Evolutionary conservation across 2,797 vertebrate species (phyloP).

Genomic region (Clarias platycephalus): DNA sequence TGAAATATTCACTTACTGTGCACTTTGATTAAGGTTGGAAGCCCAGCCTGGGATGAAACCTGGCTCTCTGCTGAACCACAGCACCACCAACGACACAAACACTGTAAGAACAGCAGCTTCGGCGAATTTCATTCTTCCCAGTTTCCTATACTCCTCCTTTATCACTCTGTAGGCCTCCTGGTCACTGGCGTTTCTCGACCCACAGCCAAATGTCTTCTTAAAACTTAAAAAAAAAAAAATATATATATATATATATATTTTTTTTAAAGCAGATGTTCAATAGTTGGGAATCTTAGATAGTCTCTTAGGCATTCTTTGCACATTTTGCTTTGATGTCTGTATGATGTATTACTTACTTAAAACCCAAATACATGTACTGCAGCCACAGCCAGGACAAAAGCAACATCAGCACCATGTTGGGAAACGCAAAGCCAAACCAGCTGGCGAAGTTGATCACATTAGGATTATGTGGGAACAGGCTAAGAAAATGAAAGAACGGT

Average conservation of each 20-base stretch:
- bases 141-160: constrained; percentile 72
- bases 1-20: constrained; percentile 71
- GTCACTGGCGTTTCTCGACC: constrained; percentile 61
- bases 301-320: not conserved
- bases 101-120: constrained; percentile 77
- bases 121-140: constrained; percentile 83
- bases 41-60: constrained; percentile 93
- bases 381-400: constrained; percentile 85
- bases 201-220: constrained; percentile 83
- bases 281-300: not conserved
- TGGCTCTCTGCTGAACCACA: constrained; percentile 94
- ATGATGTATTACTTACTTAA: constrained; percentile 78
- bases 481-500: constrained; percentile 56
- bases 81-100: constrained; percentile 79
- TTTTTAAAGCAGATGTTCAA: not conserved
- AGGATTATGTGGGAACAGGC: constrained; percentile 74
- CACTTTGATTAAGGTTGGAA: constrained; percentile 68
- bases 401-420: constrained; percentile 82
- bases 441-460: constrained; percentile 89
- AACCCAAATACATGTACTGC: constrained; percentile 83
- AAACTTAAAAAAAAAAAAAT: constrained; percentile 71
- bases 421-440: constrained; percentile 92
- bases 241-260: no score
- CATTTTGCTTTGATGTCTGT: no score
- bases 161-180: constrained; percentile 77